A percentile compares a stretch with the other conserved stretches of the same genome.
These are phyloP conservation scores for Vicugna pacos DNA, from an alignment of 2,113 vertebrate species.

Conservation along the genomic window DNA sequence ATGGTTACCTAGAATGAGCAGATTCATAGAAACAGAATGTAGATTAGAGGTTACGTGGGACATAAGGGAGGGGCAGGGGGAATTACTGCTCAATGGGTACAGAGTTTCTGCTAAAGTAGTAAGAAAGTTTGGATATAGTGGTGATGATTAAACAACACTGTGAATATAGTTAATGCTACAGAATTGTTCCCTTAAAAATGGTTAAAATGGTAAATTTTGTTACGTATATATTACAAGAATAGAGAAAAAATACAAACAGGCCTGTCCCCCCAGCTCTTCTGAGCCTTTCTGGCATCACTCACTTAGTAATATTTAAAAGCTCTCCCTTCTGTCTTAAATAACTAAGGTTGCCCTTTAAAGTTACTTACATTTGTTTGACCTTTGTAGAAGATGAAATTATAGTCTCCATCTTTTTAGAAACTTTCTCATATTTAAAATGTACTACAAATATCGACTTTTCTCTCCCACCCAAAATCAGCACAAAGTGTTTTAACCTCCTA, in stretches of 20 bases:
- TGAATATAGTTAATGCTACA: neutral
- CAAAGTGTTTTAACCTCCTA: neutral
- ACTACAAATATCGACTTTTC: neutral
- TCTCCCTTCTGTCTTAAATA: neutral
- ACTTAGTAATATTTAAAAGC: neutral
- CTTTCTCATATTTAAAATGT: conserved; percentile 8
- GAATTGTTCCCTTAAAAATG: neutral
- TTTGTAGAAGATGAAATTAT: neutral
- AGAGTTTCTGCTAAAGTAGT: neutral
- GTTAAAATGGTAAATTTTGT: neutral
- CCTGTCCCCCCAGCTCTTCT: neutral
- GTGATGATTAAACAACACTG: neutral
- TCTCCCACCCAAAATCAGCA: neutral
- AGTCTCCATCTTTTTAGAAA: neutral
- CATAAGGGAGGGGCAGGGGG: rapidly evolving
- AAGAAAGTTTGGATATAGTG: neutral
- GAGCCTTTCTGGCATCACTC: neutral
- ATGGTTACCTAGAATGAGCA: neutral
- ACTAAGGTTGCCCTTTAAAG: neutral
- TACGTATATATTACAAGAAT: neutral
- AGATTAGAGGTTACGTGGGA: neutral
- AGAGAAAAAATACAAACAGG: neutral
- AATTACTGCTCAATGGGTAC: neutral
- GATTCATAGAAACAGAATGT: neutral
- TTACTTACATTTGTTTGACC: conserved; percentile 15